These are phyloP conservation scores for Xiphophorus maculatus DNA, from an alignment of 2,113 vertebrate genomes.

Conservation along the genomic window DNA sequence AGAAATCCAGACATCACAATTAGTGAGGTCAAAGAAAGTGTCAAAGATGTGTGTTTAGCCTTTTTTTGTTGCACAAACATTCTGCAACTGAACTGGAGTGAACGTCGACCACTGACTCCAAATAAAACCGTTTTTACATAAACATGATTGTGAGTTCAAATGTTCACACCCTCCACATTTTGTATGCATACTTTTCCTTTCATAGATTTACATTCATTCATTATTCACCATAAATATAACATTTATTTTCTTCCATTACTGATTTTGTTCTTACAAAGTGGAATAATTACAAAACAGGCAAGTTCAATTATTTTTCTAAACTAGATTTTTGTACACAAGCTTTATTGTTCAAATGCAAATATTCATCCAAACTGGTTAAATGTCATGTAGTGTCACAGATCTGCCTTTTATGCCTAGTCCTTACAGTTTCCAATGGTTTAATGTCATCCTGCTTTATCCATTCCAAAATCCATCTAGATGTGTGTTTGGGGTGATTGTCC, in stretches of 20 bases:
- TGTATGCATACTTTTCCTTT: not conserved
- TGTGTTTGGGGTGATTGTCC: no score
- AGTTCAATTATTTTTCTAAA: not conserved
- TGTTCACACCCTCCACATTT: not conserved
- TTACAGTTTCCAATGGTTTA: no score
- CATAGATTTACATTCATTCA: no score
- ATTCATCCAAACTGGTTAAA: not conserved
- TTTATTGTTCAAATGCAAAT: not conserved
- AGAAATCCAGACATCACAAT: not conserved
- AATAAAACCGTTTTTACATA: conserved; percentile 3
- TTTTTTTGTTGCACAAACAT: conserved; percentile 11
- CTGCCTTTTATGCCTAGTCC: no score
- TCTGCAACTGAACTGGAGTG: not conserved
- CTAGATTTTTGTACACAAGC: not conserved
- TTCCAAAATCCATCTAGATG: no score
- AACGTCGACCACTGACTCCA: conserved; percentile 16
- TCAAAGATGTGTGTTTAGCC: no score
- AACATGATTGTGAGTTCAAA: not conserved
- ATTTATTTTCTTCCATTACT: not conserved
- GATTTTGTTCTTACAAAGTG: not conserved
- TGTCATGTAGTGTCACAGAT: no score
- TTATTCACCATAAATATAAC: no score
- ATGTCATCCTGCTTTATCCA: no score
- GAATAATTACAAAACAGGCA: not conserved
- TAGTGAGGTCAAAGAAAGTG: not conserved